A percentile compares a stretch with the other conserved stretches of the same genome.
Conservation (phyloP, 35 echinoderm and acorn worm genomes). For the Amphiura filiformis region DNA sequence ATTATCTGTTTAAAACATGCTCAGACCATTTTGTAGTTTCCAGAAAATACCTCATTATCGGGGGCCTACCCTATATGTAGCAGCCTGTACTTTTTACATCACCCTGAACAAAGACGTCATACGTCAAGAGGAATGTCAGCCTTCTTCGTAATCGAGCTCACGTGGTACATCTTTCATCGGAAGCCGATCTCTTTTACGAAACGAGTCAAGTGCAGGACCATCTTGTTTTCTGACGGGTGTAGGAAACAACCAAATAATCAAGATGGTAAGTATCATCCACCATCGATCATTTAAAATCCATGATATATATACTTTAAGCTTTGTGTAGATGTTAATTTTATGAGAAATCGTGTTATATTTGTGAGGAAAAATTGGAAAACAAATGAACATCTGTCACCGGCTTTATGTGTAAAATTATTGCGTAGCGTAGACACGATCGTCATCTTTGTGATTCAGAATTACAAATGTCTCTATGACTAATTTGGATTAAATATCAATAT, state of each 20-base stretch:
- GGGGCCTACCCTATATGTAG: too few relatives aligned
- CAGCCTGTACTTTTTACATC: too few relatives aligned
- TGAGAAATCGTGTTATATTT: background rate
- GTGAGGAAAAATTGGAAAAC: background rate
- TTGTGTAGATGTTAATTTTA: background rate
- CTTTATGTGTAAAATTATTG: slow-evolving; percentile 5
- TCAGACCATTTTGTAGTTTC: too few relatives aligned
- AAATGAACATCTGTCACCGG: background rate
- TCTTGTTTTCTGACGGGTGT: slow-evolving; percentile 15
- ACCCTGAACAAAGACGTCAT: too few relatives aligned
- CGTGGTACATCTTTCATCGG: slow-evolving; percentile 48
- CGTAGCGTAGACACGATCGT: background rate
- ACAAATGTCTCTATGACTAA: too few relatives aligned
- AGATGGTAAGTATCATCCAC: slow-evolving; percentile 60
- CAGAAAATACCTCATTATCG: too few relatives aligned
- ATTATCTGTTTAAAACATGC: too few relatives aligned
- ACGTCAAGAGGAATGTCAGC: background rate
- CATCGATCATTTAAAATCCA: background rate
- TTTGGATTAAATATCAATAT: too few relatives aligned
- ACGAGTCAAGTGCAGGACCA: background rate
- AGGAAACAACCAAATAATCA: slow-evolving; percentile 48
- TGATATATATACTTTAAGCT: background rate
- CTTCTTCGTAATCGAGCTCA: background rate
- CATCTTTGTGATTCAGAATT: background rate
- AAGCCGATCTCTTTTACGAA: slow-evolving; percentile 13